Evolutionary conservation across 2,888 invertebrate species (phyloP).

Genomic region (Drosophila planitibia): DNA sequence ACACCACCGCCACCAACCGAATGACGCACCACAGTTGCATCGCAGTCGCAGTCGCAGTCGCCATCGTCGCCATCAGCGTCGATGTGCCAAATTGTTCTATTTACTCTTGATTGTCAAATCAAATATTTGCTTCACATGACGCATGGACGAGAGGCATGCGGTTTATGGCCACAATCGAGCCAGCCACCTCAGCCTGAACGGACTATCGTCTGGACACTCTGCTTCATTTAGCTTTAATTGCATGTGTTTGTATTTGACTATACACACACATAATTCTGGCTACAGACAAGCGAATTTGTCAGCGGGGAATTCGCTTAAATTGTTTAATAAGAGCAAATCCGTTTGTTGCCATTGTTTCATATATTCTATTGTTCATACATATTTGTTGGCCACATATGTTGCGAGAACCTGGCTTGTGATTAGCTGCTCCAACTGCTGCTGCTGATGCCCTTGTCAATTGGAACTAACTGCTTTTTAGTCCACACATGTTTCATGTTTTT

Average conservation of each 20-base stretch:
- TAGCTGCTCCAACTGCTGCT: background rate
- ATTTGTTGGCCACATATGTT: slow-evolving; percentile 4
- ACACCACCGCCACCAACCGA: slow-evolving; percentile 42
- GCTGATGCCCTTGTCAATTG: background rate
- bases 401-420: background rate
- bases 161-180: background rate
- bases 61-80: background rate
- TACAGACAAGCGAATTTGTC: slow-evolving; percentile 13
- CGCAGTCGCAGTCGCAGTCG: background rate
- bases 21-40: slow-evolving; percentile 10
- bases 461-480: background rate
- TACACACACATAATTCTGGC: slow-evolving; percentile 34
- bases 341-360: slow-evolving; percentile 6
- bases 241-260: slow-evolving; percentile 13
- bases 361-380: background rate
- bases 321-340: slow-evolving; percentile 30
- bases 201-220: slow-evolving; percentile 1
- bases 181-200: background rate
- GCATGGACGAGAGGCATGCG: slow-evolving; percentile 19
- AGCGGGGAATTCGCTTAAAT: slow-evolving; percentile 9
- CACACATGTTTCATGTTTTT: background rate
- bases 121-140: slow-evolving; percentile 64
- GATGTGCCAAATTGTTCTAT: slow-evolving; percentile 72
- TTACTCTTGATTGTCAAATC: slow-evolving; percentile 74
- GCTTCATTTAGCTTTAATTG: slow-evolving; percentile 49